A percentile compares a stretch with the other conserved stretches of the same genome.
Conservation (phyloP, 2,113 vertebrate genomes). For the Lepisosteus osseus region DNA sequence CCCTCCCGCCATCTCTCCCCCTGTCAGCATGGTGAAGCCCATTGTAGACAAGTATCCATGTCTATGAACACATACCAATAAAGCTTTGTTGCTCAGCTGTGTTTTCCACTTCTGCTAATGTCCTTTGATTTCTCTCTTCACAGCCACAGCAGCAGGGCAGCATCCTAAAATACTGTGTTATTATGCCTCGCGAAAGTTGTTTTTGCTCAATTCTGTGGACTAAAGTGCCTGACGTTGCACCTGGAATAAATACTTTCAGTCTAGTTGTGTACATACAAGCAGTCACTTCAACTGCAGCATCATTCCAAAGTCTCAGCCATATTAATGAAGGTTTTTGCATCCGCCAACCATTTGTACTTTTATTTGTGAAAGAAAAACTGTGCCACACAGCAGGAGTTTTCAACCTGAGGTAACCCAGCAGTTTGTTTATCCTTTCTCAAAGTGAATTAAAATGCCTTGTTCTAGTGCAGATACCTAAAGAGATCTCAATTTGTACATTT, state of each 20-base stretch:
- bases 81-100: slow-evolving; percentile 75
- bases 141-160: slow-evolving; percentile 64
- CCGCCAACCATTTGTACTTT: slow-evolving; percentile 21
- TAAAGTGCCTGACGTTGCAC: slow-evolving; percentile 54
- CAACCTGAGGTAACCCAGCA: slow-evolving; percentile 35
- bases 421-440: not conserved
- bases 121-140: slow-evolving; percentile 69
- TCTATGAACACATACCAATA: slow-evolving; percentile 72
- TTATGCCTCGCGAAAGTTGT: slow-evolving; percentile 55
- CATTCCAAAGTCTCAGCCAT: slow-evolving; percentile 32
- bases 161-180: slow-evolving; percentile 63
- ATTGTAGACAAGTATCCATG: slow-evolving; percentile 74
- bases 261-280: slow-evolving; percentile 28
- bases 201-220: slow-evolving; percentile 54
- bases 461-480: no score
- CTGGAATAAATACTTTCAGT: slow-evolving; percentile 41
- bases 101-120: slow-evolving; percentile 67
- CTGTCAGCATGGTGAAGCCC: slow-evolving; percentile 78
- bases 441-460: no score
- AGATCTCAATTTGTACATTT: no score
- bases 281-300: no score
- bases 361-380: slow-evolving; percentile 41
- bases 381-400: slow-evolving; percentile 41
- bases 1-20: slow-evolving; percentile 74
- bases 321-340: slow-evolving; percentile 21